Evolutionary conservation across 2,888 invertebrate species (phyloP), one percentile per base, ranked within the genome.

Genomic region (Eumacrocentrus americanus): DNA sequence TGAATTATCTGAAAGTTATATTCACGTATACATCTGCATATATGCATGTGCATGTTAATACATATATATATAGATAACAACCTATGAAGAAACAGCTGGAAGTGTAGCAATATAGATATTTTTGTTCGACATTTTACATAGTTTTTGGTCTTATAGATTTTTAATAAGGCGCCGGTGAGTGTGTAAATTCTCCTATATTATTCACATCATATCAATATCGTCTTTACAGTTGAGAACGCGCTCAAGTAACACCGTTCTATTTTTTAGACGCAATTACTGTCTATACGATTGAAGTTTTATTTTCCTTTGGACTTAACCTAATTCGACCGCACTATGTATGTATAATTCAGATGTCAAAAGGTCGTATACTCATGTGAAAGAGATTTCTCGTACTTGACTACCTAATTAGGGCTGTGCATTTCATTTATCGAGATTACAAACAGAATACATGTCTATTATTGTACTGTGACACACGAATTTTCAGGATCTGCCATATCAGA

Each of bases 271-370:
- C 11, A 42, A 4, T 42, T 11, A 42, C 29, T 18, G 12, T 29
- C 14, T 4, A 40, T 16, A 25, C 14, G 22, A 16, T 42, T 16
- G 22, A 40, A 29, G 2, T 16, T 42, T 23, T 18, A 44, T 44
- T 42, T 54, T 29, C 11, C n/a, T 23, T 44, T 20, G 20, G 20
- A n/a, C 54, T 23, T 44, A 54, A 54, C 54, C 35, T 54, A 44
- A 29, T 54, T 44, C 4, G 7, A 22, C 16, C 12, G 12, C 2
- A 20, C 34, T 14, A 44, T 29, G 14, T 20, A n/a, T 9, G 25
- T 46, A 25, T 11, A 44, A 29, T 9, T 54, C 11, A 22, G 23
- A 37, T 20, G n/a, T 22, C 40, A 54, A 22, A 53, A 42, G 44
- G 37, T 54, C 34, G 22, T 38, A 12, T 23, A 5, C 20, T 7